Evolutionary conservation across 2,113 vertebrate genomes (phyloP), one percentile per base, ranked within the genome.

Genomic region (Tricholaema leucomelas): DNA sequence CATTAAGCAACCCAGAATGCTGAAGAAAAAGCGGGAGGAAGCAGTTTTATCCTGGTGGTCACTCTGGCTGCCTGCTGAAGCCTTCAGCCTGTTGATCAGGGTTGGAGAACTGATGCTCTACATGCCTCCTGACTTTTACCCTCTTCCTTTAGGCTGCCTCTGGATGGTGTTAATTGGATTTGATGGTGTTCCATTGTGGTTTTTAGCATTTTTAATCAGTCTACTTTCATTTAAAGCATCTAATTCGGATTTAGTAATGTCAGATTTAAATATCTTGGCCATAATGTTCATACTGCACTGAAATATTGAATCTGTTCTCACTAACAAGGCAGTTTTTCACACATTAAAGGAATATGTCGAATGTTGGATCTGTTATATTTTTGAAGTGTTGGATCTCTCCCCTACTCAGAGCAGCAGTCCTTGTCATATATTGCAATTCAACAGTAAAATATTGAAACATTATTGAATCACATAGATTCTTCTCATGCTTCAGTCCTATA

Each of bases 251-350:
- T 87, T 86, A 84, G 58, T 65, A 84, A 85, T 55, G 16, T 92
- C 46, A 82, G 88, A 93, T 91, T 96, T 94, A 89, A 94, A 91
- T 93, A 92, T 93, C 88, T 82, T 82, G 81, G 88, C 94, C 94
- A 67, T 92, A 94, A 92, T 92, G 46, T 67, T 95, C 81, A 73
- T 66, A 81, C 30, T 75, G 74, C 79, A 72, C 60, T 88, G 77
- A 89, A 95, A 83, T 92, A 93, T 82, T 94, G 91, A 88, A 87
- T 73, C 48, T 90, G 76, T 91, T 95, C 91, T 97, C 75, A 76
- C 92, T 93, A 93, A 59, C 83, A 60, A 90, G 85, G 64, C 87
- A 94, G 48, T 87, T 89, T 91, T 92, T 96, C 95, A 94, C 89
- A 88, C 78, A 28, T 67, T 81, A 50, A 80, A 85, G 73, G 85